Conservation (phyloP, 2,888 invertebrate genomes). For the Agonopterix subpropinquella region DNA sequence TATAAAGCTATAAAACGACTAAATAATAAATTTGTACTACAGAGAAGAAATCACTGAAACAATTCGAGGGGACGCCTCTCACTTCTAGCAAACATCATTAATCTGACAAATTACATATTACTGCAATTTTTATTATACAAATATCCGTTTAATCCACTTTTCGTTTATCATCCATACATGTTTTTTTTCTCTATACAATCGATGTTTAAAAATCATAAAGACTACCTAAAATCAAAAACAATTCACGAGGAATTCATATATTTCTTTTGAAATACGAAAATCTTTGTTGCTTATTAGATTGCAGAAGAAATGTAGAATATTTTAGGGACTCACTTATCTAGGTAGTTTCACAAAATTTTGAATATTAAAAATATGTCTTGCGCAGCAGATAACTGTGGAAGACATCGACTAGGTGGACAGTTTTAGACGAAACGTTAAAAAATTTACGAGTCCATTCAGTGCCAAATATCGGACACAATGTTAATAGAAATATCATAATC, state of each 20-base stretch:
- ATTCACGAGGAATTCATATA: constrained; percentile 3
- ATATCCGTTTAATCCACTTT: background rate
- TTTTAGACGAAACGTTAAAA: background rate
- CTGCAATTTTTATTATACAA: background rate
- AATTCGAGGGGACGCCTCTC: background rate
- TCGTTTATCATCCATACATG: too few species aligned
- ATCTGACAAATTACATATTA: background rate
- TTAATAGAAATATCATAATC: too few species aligned
- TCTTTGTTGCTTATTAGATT: too few species aligned
- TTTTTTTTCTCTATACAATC: background rate
- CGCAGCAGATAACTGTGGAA: constrained; percentile 32
- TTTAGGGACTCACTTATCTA: too few species aligned
- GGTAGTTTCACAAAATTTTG: too few species aligned
- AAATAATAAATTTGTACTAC: constrained; percentile 64
- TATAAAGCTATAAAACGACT: constrained; percentile 51
- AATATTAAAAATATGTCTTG: constrained; percentile 1
- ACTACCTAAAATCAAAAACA: background rate
- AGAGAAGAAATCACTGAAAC: constrained; percentile 42
- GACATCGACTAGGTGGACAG: constrained; percentile 34
- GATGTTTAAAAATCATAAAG: background rate
- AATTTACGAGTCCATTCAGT: too few species aligned
- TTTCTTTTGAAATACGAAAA: too few species aligned
- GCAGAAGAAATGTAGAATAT: too few species aligned
- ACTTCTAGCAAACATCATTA: background rate
- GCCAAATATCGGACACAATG: too few species aligned